Conservation (phyloP, 2,888 invertebrate genomes). For the Augochlorella aurata region DNA sequence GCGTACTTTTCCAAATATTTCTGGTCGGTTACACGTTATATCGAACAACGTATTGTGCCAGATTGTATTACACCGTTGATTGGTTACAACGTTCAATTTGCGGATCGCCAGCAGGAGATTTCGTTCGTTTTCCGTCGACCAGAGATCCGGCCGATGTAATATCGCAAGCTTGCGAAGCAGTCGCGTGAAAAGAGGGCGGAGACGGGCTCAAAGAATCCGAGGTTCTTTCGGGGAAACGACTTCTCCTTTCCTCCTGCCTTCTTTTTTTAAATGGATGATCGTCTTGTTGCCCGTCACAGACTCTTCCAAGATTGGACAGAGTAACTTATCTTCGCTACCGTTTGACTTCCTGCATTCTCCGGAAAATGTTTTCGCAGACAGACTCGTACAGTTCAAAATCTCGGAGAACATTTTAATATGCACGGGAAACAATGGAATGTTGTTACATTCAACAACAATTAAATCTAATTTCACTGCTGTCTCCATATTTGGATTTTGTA, state of each 20-base stretch:
- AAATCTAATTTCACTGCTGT: too few relatives aligned
- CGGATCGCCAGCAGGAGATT: not conserved
- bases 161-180: constrained; percentile 11
- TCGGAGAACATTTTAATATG: too few relatives aligned
- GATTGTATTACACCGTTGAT: constrained; percentile 3
- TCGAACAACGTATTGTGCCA: not conserved
- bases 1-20: not conserved
- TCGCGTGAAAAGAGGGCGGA: not conserved
- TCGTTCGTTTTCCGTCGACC: not conserved
- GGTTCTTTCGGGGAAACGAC: not conserved
- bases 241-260: not conserved
- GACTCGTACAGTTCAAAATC: too few relatives aligned
- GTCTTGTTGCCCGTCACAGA: not conserved
- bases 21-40: not conserved
- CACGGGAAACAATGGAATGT: too few relatives aligned
- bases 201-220: not conserved
- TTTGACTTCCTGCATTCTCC: not conserved
- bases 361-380: not conserved
- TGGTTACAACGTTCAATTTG: constrained; percentile 12
- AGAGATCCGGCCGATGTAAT: constrained; percentile 13
- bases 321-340: not conserved
- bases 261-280: not conserved
- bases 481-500: too few relatives aligned
- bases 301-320: not conserved
- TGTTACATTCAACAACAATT: too few relatives aligned